Conservation (phyloP, 1,140 invertebrate species). For the Anoplolepis gracilipes region DNA sequence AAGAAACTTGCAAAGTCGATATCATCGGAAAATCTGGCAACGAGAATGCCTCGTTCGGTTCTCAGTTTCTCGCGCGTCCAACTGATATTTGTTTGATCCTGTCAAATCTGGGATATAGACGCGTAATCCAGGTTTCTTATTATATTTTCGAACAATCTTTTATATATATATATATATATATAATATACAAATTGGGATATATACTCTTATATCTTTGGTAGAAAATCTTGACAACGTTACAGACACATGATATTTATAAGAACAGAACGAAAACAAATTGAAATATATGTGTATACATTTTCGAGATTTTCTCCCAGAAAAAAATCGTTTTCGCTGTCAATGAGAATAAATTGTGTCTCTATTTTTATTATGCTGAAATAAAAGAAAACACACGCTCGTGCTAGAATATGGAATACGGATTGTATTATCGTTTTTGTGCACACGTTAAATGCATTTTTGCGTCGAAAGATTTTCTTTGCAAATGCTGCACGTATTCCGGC, state of each 20-base stretch:
- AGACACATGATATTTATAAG: too few species aligned
- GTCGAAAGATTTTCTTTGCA: neutral
- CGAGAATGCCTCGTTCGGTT: conserved; percentile 3
- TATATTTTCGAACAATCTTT: neutral
- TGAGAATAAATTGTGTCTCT: neutral
- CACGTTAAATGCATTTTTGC: too few species aligned
- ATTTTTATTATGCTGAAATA: neutral
- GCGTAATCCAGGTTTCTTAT: neutral
- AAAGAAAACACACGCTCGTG: neutral
- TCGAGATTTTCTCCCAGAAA: neutral
- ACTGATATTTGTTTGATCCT: conserved; percentile 1
- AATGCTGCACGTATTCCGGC: neutral
- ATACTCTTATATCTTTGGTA: too few species aligned
- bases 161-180: too few species aligned
- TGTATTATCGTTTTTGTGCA: neutral
- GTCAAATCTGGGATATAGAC: neutral
- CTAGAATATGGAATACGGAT: conserved; percentile 3
- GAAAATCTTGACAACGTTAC: too few species aligned
- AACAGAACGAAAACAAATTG: too few species aligned
- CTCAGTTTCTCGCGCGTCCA: neutral
- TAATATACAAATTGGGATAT: too few species aligned
- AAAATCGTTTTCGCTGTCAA: neutral
- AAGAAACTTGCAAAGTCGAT: conserved; percentile 45
- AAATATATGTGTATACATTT: too few species aligned
- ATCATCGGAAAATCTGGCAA: conserved; percentile 22